These are phyloP conservation scores for Nymphalis io DNA, from an alignment of 1,140 invertebrate species.

Conservation along the genomic window DNA sequence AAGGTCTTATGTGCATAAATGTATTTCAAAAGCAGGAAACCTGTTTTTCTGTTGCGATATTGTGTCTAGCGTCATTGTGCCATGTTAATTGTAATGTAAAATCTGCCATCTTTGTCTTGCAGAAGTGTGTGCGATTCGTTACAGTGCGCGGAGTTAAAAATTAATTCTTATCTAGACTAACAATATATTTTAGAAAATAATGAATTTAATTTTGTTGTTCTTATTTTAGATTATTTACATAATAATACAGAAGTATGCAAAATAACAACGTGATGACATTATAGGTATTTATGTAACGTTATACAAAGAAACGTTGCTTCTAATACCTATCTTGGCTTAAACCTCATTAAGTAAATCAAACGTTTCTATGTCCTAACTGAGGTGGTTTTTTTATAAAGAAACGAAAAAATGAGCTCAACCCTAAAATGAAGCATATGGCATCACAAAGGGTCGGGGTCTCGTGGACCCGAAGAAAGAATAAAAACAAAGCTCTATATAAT, in stretches of 20 bases:
- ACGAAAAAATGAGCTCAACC: constrained; percentile 37
- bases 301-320: neutral
- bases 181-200: neutral
- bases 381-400: neutral
- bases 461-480: constrained; percentile 49
- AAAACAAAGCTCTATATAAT: constrained; percentile 70
- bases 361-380: neutral
- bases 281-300: neutral
- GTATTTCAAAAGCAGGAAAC: constrained; percentile 52
- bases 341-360: too few relatives aligned
- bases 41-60: constrained; percentile 73
- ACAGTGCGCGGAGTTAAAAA: constrained; percentile 21
- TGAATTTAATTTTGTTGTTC: neutral
- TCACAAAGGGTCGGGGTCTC: constrained; percentile 34
- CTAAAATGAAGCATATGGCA: constrained; percentile 55
- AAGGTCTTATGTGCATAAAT: constrained; percentile 8
- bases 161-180: constrained; percentile 2
- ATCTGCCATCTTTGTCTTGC: constrained; percentile 69
- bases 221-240: neutral
- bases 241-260: too few relatives aligned
- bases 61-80: constrained; percentile 60
- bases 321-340: neutral
- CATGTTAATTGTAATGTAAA: constrained; percentile 71
- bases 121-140: constrained; percentile 40
- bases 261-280: neutral